phyloP scores from a whole-genome alignment of 2,888 invertebrate genomes.

The Aproaerema taeniolella region DNA sequence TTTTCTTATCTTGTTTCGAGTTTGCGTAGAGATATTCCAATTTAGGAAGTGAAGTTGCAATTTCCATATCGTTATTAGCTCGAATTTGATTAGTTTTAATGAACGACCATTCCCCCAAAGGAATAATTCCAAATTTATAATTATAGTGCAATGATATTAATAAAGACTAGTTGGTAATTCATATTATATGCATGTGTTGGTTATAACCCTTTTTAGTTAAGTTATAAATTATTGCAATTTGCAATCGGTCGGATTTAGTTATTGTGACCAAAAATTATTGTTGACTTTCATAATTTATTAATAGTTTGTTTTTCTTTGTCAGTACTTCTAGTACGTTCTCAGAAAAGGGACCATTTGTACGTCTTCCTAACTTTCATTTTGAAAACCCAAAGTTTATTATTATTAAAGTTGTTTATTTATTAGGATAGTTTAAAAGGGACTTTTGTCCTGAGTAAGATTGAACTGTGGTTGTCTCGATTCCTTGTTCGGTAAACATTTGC shows the following conservation, averaged over 20 bases:
- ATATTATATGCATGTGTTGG: constrained; percentile 27
- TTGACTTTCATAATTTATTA: constrained; percentile 50
- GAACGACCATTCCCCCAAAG: constrained; percentile 63
- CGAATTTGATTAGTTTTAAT: constrained; percentile 68
- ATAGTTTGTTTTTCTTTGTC: constrained; percentile 37
- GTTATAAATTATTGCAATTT: constrained; percentile 6
- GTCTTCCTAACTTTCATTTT: constrained; percentile 65
- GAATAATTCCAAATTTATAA: constrained; percentile 68
- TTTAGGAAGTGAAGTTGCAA: constrained; percentile 27
- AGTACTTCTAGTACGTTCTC: constrained; percentile 20
- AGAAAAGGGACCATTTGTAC: constrained; percentile 57
- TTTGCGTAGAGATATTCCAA: constrained; percentile 18
- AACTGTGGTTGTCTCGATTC: constrained; percentile 20
- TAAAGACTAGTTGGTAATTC: constrained; percentile 43
- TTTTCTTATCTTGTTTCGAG: background rate
- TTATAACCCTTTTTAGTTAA: constrained; percentile 1
- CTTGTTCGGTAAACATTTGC: constrained; percentile 4
- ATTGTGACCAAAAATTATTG: constrained; percentile 22
- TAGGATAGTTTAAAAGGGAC: constrained; percentile 41
- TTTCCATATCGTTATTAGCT: constrained; percentile 41
- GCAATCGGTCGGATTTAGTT: constrained; percentile 11
- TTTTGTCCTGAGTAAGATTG: constrained; percentile 16
- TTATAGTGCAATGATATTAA: constrained; percentile 72
- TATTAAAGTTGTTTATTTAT: constrained; percentile 62
- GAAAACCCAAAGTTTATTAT: constrained; percentile 68